Percentiles rank a stretch among this genome's conserved stretches.
Conservation (phyloP, 1,140 invertebrate genomes). For the Aphelinus certus region DNA sequence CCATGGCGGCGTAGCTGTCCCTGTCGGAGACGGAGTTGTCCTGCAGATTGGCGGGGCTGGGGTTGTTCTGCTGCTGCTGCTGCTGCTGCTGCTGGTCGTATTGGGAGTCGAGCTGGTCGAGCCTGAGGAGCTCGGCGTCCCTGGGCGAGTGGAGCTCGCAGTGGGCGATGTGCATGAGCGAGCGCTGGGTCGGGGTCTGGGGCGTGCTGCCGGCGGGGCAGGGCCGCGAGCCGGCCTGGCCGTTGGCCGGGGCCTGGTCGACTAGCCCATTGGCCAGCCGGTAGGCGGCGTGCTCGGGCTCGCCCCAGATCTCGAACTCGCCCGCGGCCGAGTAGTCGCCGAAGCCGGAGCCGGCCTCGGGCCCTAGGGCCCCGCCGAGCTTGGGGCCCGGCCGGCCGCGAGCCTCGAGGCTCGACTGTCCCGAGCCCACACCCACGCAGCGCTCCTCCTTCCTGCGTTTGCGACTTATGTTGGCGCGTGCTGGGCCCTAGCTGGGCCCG, state of each 20-base stretch:
- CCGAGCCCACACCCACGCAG: constrained; percentile 33
- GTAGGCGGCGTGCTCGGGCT: constrained; percentile 53
- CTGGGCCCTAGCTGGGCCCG: constrained; percentile 41
- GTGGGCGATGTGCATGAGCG: constrained; percentile 62
- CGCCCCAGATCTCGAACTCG: constrained; percentile 65
- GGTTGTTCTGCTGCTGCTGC: constrained; percentile 50
- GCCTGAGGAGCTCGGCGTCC: constrained; percentile 60
- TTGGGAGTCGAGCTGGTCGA: constrained; percentile 61
- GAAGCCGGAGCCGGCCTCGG: constrained; percentile 51
- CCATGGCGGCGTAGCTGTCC: constrained; percentile 62
- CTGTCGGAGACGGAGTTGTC: constrained; percentile 49
- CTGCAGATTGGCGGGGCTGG: constrained; percentile 46
- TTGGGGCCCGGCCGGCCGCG: constrained; percentile 24
- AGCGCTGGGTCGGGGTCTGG: constrained; percentile 52
- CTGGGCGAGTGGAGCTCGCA: constrained; percentile 64
- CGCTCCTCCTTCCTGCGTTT: constrained; percentile 41
- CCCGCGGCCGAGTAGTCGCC: constrained; percentile 64
- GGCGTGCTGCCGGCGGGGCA: constrained; percentile 39
- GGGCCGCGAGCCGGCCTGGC: constrained; percentile 41
- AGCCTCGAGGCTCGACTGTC: constrained; percentile 38
- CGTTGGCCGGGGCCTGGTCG: constrained; percentile 48
- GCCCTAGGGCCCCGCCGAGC: constrained; percentile 22
- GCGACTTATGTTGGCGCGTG: constrained; percentile 40
- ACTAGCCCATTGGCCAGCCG: constrained; percentile 60
- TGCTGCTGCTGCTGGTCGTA: constrained; percentile 52